Evolutionary conservation across 2,113 vertebrate species (phyloP), one percentile per base, ranked within the genome.

Genomic region (Fulica atra): DNA sequence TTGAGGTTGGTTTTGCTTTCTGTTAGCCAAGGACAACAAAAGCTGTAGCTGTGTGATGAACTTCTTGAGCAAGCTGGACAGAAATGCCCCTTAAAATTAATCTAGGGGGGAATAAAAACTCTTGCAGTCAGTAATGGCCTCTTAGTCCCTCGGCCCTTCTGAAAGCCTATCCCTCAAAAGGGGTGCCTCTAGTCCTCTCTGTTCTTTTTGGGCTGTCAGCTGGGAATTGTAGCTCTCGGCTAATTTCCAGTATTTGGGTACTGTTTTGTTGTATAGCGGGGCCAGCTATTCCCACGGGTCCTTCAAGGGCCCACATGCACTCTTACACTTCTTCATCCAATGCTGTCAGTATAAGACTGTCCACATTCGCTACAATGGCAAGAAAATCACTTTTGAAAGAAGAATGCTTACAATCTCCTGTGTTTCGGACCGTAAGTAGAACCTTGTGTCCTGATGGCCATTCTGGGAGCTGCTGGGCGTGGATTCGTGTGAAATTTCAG

Each of bases 191-290:
- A 68, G 95, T 95, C 88, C 61, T 89, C 80, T 91, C 86, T 71
- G 86, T 78, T 94, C 83, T 86, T 93, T 95, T 80, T 68, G 72
- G 89, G 38, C 38, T 92, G 93, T 87, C 91, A 89, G 80, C 65
- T 95, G 89, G 81, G 86, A 95, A 89, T 53, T 0, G 1, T 95
- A 93, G 96, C 94, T 96, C 88, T 97, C 84, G 59, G 91, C 94
- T 92, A 95, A 93, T 96, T 96, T 96, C 95, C 96, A 96, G 86
- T 91, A 94, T 89, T 95, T 95, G 95, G 94, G 95, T 87, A 95
- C 93, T 92, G 65, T 91, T 94, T 92, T 79, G 93, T 95, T 91
- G 44, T 25, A 74, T 40, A 82, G 91, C 0, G 2, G 86, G 84
- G 95, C 86, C 93, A 96, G 81, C 91, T 92, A 91, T 92, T 96